Base-by-base conservation (phyloP, 92 coral and sea anemone species). In the Palythoa heliodiscus region DNA sequence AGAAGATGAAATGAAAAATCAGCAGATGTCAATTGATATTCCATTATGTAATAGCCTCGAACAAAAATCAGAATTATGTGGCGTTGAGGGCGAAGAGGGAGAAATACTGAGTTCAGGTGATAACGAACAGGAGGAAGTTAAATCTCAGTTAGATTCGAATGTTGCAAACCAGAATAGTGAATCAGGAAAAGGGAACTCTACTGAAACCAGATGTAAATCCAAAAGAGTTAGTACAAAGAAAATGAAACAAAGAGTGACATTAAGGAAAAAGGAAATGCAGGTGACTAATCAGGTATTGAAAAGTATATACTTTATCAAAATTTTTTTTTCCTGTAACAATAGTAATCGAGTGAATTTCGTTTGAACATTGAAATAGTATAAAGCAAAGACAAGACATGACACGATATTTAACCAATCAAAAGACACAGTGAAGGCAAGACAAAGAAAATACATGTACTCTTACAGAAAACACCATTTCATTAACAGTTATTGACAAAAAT, bases 1-100 rank as follows among this genome's bases (percentile, higher is more conserved):
- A 75, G 92, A 83, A 35, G 87, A 75, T 14, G 73, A 80, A 52
- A 75, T 71, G 7, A n/a, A 52, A 15, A 87, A 86, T 52, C 87
- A 86, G 58, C 78, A 88, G 52, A 85, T 86, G n/a, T 61, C 22
- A 39, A 47, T 3, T 48, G 58, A 61, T 43, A 12, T 19, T 38
- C 38, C 55, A 22, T 20, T 48, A 19, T 47, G 11, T 14, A 13
- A 52, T 40, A 24, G 63, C 22, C 71, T 1, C 39, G 24, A 66
- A 8, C 3, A 58, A 50, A 40, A 35, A 22, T 23, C 74, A 43
- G 47, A 11, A 12, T 52, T 23, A 19, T 43, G 74, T 80, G 73
- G 23, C 47, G 43, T 12, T 5, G 74, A 64, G 4, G 47, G 55
- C 43, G 84, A 80, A 43, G 84, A 80, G 61, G 84, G 84, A 12